Evolutionary conservation across 37 sponge, comb jelly and placozoan genomes (phyloP).

Genomic region (Beroe forskalii): DNA sequence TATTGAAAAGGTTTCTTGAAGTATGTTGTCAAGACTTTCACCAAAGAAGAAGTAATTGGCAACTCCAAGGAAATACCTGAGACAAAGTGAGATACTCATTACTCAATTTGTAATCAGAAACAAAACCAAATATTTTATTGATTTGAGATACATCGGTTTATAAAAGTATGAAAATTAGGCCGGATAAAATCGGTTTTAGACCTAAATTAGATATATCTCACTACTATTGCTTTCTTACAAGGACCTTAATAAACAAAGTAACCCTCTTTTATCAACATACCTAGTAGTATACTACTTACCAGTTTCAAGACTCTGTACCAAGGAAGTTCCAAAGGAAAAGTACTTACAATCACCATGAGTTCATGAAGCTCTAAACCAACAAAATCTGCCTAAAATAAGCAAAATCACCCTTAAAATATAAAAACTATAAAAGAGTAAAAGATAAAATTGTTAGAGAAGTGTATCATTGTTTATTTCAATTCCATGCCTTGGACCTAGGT

Average conservation of each 20-base stretch:
- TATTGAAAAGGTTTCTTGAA: slow-evolving; percentile 70
- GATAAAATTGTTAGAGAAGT: not conserved
- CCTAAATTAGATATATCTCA: too few relatives aligned
- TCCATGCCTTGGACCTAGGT: too few relatives aligned
- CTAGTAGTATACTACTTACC: too few relatives aligned
- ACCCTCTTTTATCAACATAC: too few relatives aligned
- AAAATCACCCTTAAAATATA: slow-evolving; percentile 66
- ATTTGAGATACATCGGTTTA: too few relatives aligned
- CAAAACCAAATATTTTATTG: not conserved
- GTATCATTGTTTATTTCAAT: not conserved
- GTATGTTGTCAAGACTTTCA: slow-evolving; percentile 73
- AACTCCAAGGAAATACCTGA: slow-evolving; percentile 78
- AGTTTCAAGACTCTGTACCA: slow-evolving; percentile 69
- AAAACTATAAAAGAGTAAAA: not conserved
- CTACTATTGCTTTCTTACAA: too few relatives aligned
- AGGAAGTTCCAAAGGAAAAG: slow-evolving; percentile 81
- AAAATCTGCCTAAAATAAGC: slow-evolving; percentile 9
- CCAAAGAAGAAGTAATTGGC: slow-evolving; percentile 81
- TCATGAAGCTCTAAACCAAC: slow-evolving; percentile 87
- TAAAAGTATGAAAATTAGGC: too few relatives aligned
- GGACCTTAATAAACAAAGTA: too few relatives aligned
- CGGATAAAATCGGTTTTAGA: too few relatives aligned
- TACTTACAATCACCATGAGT: slow-evolving; percentile 86
- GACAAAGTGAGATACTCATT: too few relatives aligned
- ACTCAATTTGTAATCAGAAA: not conserved